Evolutionary conservation across 2,797 vertebrate species (phyloP).

Genomic region (Borostomias antarcticus): DNA sequence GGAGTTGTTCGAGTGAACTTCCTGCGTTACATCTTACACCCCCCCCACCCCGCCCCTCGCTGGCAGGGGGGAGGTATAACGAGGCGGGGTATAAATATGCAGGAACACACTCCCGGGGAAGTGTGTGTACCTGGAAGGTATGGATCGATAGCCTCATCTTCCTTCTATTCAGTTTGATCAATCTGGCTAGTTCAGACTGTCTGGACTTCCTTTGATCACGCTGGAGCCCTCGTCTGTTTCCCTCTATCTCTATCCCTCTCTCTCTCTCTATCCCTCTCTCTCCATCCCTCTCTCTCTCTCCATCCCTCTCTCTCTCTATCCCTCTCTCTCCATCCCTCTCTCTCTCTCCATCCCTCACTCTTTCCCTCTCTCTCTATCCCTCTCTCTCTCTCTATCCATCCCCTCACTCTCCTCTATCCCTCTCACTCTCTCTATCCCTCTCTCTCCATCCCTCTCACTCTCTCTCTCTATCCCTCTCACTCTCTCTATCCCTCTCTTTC

Average conservation of each 20-base stretch:
- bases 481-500: not conserved
- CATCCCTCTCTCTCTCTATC: not conserved
- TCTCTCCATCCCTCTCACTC: not conserved
- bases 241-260: not conserved
- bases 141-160: not conserved
- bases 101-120: not conserved
- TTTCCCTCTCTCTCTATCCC: not conserved
- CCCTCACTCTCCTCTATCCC: not conserved
- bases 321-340: not conserved
- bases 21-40: not conserved
- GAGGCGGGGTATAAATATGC: not conserved
- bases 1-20: not conserved
- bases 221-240: not conserved
- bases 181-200: not conserved
- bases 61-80: not conserved
- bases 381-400: not conserved
- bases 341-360: not conserved
- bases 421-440: not conserved
- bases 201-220: not conserved
- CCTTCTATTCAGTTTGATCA: slow-evolving; percentile 3
- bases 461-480: no score
- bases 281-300: not conserved
- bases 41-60: not conserved
- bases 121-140: not conserved
- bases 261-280: not conserved